Percentiles rank a stretch among this genome's conserved stretches.
Evolutionary conservation across 1,140 invertebrate genomes (phyloP).

Genomic region (Venustaconcha ellipsiformis): DNA sequence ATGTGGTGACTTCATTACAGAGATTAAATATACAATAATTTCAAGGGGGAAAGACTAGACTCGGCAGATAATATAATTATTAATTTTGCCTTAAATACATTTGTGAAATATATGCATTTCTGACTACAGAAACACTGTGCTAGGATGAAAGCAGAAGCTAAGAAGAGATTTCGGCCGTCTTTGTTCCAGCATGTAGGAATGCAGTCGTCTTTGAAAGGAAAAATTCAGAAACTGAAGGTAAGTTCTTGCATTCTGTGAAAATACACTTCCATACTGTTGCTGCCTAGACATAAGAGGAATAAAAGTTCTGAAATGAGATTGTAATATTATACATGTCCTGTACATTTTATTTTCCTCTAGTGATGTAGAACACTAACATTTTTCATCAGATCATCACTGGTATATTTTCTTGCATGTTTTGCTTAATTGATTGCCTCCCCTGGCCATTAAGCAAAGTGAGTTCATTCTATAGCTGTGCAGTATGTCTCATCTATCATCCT

Average conservation of each 20-base stretch:
- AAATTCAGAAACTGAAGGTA: slow-evolving; percentile 97
- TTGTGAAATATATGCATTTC: slow-evolving; percentile 1
- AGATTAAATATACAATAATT: not conserved
- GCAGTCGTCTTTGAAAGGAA: slow-evolving; percentile 95
- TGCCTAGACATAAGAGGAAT: not conserved
- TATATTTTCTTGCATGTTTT: no score
- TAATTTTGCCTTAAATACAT: not conserved
- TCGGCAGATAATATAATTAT: not conserved
- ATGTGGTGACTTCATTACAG: no score
- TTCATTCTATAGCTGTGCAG: no score
- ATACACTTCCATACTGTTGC: not conserved
- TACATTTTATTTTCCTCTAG: no score
- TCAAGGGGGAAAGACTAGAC: not conserved
- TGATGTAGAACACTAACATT: no score
- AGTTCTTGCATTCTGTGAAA: slow-evolving; percentile 6
- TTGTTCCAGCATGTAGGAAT: slow-evolving; percentile 97
- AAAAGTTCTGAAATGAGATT: no score
- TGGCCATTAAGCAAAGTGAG: no score
- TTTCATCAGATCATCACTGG: no score
- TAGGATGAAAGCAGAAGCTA: slow-evolving; percentile 57
- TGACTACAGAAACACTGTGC: slow-evolving; percentile 86
- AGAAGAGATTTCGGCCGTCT: slow-evolving; percentile 84
- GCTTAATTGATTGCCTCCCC: no score
- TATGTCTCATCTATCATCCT: no score
- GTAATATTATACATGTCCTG: no score